Conservation (phyloP, 2,113 vertebrate genomes). For the Globicephala melas region DNA sequence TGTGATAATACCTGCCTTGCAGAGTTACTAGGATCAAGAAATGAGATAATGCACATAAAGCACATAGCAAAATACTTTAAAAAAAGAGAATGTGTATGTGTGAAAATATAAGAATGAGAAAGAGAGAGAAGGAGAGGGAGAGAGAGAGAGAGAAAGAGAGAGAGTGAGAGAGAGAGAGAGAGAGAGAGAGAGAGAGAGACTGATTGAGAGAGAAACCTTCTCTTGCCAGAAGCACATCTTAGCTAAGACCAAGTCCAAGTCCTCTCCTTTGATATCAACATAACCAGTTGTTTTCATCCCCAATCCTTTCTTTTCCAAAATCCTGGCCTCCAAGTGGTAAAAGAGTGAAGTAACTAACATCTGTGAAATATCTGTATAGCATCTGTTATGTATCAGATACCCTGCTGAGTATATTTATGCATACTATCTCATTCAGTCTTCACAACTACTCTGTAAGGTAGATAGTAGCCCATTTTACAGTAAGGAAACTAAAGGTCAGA, state of each 20-base stretch:
- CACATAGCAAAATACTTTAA: neutral
- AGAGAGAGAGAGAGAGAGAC: neutral
- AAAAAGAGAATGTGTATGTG: neutral
- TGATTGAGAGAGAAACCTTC: neutral
- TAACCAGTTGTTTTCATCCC: neutral
- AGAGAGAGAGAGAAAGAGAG: neutral
- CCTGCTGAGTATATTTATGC: neutral
- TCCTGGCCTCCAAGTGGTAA: neutral
- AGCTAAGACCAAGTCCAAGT: neutral
- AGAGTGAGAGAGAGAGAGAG: neutral
- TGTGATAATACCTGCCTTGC: neutral
- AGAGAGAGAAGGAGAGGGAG: neutral
- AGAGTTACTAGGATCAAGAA: neutral
- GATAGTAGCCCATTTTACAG: conserved; percentile 2
- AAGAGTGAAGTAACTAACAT: neutral
- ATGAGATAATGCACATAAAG: neutral
- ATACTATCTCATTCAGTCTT: neutral
- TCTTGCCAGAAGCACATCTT: neutral
- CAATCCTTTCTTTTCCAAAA: neutral
- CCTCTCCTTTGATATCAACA: neutral
- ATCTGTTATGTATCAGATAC: neutral
- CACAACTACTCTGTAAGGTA: neutral
- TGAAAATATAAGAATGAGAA: neutral
- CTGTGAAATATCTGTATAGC: neutral
- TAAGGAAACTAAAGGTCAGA: neutral